A percentile compares a stretch with the other conserved stretches of the same genome.
phyloP scores from a whole-genome alignment of 2,113 vertebrate genomes.

The Syngnathus floridae region DNA sequence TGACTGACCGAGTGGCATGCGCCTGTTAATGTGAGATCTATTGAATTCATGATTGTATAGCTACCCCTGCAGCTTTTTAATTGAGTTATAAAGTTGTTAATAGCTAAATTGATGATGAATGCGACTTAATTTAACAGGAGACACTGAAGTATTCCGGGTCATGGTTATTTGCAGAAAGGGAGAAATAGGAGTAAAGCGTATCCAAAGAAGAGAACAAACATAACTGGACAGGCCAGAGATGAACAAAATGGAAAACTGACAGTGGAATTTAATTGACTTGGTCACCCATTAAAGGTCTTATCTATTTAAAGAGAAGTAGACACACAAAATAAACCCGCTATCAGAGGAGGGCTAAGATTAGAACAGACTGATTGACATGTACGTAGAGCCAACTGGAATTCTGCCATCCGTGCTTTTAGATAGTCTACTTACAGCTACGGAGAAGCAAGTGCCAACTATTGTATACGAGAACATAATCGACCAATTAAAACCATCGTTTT shows the following conservation, averaged over 20 bases:
- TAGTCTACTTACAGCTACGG: conserved; percentile 63
- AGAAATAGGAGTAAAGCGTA: not conserved
- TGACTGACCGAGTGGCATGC: conserved; percentile 41
- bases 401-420: conserved; percentile 62
- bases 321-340: conserved; percentile 45
- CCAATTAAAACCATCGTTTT: conserved; percentile 37
- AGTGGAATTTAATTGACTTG: conserved; percentile 57
- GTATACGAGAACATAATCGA: conserved; percentile 40
- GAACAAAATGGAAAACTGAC: conserved; percentile 5
- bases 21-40: conserved; percentile 13
- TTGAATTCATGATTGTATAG: conserved; percentile 13
- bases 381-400: conserved; percentile 63
- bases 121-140: conserved; percentile 13
- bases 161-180: conserved; percentile 8
- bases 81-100: conserved; percentile 10
- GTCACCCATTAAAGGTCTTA: conserved; percentile 58
- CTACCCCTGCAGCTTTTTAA: conserved; percentile 12
- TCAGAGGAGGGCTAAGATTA: conserved; percentile 64
- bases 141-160: not conserved
- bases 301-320: conserved; percentile 54
- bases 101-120: conserved; percentile 9
- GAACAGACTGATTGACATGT: conserved; percentile 61
- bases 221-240: conserved; percentile 10
- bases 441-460: conserved; percentile 41
- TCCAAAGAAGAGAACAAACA: conserved; percentile 5